Evolutionary conservation across 2,888 invertebrate genomes (phyloP).

Genomic region (Thymelicus sylvestris): DNA sequence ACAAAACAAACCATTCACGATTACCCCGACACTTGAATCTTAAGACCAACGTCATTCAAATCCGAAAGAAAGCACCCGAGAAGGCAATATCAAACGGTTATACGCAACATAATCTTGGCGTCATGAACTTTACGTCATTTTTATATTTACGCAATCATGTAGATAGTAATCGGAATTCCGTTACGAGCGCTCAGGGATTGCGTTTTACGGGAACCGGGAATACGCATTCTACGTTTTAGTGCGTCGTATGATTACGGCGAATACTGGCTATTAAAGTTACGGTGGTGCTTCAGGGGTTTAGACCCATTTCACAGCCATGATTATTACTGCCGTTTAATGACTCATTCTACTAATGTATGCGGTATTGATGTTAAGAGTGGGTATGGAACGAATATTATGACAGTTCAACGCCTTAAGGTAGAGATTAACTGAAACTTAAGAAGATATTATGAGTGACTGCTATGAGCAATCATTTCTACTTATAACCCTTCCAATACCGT

Average conservation of each 20-base stretch:
- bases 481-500: too few species aligned
- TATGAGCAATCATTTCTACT: background rate
- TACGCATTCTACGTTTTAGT: conserved; percentile 41
- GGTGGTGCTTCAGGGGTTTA: conserved; percentile 1
- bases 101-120: background rate
- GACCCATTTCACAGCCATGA: background rate
- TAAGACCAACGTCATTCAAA: background rate
- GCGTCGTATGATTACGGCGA: conserved; percentile 41
- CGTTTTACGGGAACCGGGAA: conserved; percentile 41
- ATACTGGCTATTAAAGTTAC: conserved; percentile 36
- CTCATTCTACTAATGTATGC: background rate
- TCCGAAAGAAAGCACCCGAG: background rate
- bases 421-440: too few species aligned
- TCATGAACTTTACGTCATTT: conserved; percentile 36
- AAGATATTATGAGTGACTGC: background rate
- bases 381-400: too few species aligned
- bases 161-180: conserved; percentile 42
- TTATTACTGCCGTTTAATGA: background rate
- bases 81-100: conserved; percentile 6
- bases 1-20: background rate
- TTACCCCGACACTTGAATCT: background rate
- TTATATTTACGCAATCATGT: conserved; percentile 46
- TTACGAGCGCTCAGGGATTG: conserved; percentile 43
- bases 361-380: background rate
- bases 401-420: too few species aligned